Base-by-base conservation (phyloP, 2,113 vertebrate species). In the Sylvilagus bachmani region DNA sequence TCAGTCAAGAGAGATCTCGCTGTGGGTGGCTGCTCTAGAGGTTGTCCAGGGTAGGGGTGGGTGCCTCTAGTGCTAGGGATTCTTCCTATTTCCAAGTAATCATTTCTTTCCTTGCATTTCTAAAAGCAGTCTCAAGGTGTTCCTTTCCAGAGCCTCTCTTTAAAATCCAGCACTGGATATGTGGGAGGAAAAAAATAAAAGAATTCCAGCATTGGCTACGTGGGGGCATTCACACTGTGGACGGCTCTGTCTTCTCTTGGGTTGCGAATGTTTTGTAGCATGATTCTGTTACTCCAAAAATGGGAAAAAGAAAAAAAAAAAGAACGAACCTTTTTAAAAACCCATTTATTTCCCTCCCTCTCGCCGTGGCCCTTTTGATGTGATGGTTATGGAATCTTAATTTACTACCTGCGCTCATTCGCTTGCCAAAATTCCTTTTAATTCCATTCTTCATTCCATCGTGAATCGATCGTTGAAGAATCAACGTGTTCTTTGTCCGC, bases 171-270 rank as follows among this genome's bases (percentile, higher is more conserved):
- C 14, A 27, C 22, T 19, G 31, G n/a, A 87, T 61, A 62, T 16
- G 38, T 0, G 0, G 12, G 51, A 66, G 51, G 31, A 24, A 24
- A 62, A 83, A 31, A 6, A 25, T n/a, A 55, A 38, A 31, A 12
- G 4, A 6, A 51, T 44, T 75, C 21, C 77, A 80, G 0, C 14
- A 27, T 27, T 19, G 31, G n/a, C 85, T 61, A 62, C 24, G 24
- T 24, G 29, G 4, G 8, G 38, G 33, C 1, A 0, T 4, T 12
- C 44, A 6, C 36, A 0, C 19, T 1, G n/a, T 0, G 49, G 21
- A 2, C 16, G 44, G 12, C n/a, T 38, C 61, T 53, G 21, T 62
- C 86, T 79, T 71, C 33, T 75, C 80, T 19, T 78, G 31, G 64
- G 87, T 70, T 81, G 84, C 14, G 29, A 14, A 10, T 11, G 77